These are phyloP conservation scores for Zeugodacus cucurbitae DNA, from an alignment of 1,140 invertebrate species.

Conservation along the genomic window DNA sequence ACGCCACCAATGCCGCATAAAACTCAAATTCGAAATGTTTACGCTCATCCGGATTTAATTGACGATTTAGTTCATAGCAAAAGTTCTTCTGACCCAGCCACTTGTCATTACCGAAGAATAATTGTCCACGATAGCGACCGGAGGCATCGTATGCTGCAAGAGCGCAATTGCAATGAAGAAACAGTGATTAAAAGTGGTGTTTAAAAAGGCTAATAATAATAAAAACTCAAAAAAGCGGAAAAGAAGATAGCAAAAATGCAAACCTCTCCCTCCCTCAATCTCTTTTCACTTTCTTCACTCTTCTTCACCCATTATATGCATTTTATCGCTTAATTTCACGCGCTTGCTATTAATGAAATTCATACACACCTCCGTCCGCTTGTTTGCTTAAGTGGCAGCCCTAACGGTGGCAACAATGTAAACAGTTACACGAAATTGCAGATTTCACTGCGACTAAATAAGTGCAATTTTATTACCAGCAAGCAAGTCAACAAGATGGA, in stretches of 20 bases:
- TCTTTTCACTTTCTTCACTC: neutral
- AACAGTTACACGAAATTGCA: neutral
- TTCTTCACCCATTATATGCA: neutral
- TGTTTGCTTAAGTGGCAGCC: neutral
- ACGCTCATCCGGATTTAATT: constrained; percentile 50
- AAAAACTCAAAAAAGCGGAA: neutral
- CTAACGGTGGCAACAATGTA: neutral
- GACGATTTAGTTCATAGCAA: constrained; percentile 60
- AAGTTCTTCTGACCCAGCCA: constrained; percentile 77
- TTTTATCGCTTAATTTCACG: neutral
- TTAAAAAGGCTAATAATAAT: neutral
- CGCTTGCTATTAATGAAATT: neutral
- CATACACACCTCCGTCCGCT: neutral
- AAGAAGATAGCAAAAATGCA: neutral
- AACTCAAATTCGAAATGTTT: constrained; percentile 62
- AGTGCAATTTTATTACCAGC: constrained; percentile 3
- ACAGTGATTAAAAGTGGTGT: neutral
- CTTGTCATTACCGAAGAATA: constrained; percentile 84
- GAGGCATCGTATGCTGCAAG: constrained; percentile 82
- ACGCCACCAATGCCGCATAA: constrained; percentile 54
- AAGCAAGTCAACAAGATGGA: neutral
- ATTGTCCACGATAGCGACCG: constrained; percentile 82
- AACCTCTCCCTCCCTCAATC: neutral
- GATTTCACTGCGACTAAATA: neutral
- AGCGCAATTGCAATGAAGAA: constrained; percentile 45